A percentile compares a stretch with the other conserved stretches of the same genome.
phyloP scores from a whole-genome alignment of 2,888 invertebrate genomes.

The Drosophila trichaetosa region DNA sequence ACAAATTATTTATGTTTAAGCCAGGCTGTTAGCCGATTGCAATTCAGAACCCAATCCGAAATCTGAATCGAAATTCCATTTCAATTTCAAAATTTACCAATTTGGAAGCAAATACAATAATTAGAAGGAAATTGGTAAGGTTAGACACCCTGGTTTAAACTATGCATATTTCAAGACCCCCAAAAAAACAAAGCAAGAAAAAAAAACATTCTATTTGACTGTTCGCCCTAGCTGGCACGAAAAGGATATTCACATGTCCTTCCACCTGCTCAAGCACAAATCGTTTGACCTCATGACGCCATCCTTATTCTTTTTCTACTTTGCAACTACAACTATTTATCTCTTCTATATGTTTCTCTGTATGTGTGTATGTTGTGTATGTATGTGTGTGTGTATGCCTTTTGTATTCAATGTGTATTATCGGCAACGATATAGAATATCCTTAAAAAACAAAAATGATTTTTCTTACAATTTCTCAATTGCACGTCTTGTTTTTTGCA shows the following conservation, averaged over 20 bases:
- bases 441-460: not conserved
- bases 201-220: not conserved
- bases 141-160: not conserved
- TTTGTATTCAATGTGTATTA: not conserved
- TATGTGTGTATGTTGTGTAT: constrained; percentile 42
- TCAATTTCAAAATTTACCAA: not conserved
- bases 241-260: constrained; percentile 1
- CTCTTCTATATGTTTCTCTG: constrained; percentile 35
- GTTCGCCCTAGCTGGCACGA: constrained; percentile 7
- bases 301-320: constrained; percentile 20
- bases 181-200: not conserved
- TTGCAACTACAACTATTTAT: constrained; percentile 31
- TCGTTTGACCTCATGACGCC: constrained; percentile 14
- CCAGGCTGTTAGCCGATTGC: not conserved
- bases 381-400: constrained; percentile 11
- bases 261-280: not conserved
- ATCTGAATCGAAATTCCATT: not conserved
- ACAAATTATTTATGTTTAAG: not conserved
- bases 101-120: not conserved
- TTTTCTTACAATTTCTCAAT: not conserved
- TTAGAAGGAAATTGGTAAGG: not conserved
- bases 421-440: not conserved
- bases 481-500: not conserved
- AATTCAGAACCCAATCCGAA: not conserved
- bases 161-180: constrained; percentile 3